phyloP scores from a whole-genome alignment of 2,797 vertebrate species.

The Telmatherina bonti region DNA sequence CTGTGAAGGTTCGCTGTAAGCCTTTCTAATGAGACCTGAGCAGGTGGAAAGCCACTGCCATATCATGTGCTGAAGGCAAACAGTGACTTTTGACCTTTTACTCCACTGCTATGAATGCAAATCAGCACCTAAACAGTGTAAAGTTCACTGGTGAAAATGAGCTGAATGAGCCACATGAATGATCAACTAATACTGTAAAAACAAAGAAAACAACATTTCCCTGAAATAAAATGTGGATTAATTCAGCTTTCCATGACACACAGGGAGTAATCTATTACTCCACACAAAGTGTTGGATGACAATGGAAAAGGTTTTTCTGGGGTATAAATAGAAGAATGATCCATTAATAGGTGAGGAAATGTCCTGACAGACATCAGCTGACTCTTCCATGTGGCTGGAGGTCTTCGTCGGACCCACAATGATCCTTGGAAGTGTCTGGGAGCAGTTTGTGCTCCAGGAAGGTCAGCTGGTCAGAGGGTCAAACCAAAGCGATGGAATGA shows the following conservation, averaged over 20 bases:
- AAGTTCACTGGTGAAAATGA: no score
- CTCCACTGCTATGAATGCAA: neutral
- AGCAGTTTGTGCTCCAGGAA: conserved; percentile 27
- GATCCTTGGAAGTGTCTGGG: conserved; percentile 21
- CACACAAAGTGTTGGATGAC: neutral
- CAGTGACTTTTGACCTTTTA: conserved; percentile 18
- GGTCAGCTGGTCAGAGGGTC: conserved; percentile 70
- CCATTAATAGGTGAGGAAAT: neutral
- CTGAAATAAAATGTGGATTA: no score
- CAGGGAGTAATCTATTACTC: neutral
- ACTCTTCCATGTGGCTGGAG: neutral
- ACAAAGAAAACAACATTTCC: no score
- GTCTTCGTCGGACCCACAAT: conserved; percentile 21
- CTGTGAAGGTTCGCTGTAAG: conserved; percentile 47
- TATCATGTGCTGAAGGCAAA: conserved; percentile 16
- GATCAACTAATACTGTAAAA: no score
- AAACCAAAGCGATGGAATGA: conserved; percentile 51
- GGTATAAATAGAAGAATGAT: neutral
- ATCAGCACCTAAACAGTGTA: neutral
- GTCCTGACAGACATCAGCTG: neutral
- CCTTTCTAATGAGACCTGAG: conserved; percentile 48
- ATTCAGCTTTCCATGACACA: neutral
- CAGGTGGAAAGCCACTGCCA: conserved; percentile 39
- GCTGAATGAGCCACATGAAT: no score
- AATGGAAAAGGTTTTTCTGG: neutral